These are phyloP conservation scores for Orbicella faveolata DNA, from an alignment of 64 coral and sea anemone genomes.

Conservation along the genomic window DNA sequence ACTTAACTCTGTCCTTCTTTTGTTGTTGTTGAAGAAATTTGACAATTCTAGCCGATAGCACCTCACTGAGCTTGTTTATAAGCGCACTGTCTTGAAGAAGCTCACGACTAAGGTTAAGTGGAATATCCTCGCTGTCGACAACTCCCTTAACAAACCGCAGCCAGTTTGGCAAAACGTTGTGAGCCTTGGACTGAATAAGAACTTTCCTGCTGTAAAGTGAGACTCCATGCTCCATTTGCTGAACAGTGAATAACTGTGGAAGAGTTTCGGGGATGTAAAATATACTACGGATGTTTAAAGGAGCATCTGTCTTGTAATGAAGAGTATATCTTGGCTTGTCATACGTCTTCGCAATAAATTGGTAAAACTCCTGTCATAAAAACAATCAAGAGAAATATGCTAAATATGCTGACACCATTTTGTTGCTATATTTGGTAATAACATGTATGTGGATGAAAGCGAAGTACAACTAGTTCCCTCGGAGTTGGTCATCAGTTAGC, in stretches of 20 bases:
- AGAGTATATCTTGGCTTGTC: constrained; percentile 93
- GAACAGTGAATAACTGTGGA: constrained; percentile 73
- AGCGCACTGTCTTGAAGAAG: constrained; percentile 96
- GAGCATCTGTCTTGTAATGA: constrained; percentile 97
- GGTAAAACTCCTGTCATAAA: constrained; percentile 87
- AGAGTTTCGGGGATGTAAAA: constrained; percentile 96
- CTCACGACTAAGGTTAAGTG: constrained; percentile 90
- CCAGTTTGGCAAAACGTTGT: constrained; percentile 84
- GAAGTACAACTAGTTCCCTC: too few relatives aligned
- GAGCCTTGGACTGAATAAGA: constrained; percentile 81
- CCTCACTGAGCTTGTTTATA: constrained; percentile 77
- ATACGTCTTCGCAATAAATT: constrained; percentile 82
- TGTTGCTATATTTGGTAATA: too few relatives aligned
- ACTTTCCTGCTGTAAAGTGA: constrained; percentile 86
- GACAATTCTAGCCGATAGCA: constrained; percentile 73
- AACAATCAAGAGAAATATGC: neutral
- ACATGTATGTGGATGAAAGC: too few relatives aligned
- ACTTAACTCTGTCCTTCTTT: constrained; percentile 89
- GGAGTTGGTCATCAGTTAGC: too few relatives aligned
- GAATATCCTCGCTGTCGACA: constrained; percentile 97
- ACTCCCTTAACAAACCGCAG: constrained; percentile 90
- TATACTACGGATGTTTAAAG: constrained; percentile 90
- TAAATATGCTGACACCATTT: too few relatives aligned
- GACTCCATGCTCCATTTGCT: constrained; percentile 70
- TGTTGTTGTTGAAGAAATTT: constrained; percentile 88